Percentiles rank a stretch among this genome's conserved stretches.
phyloP scores from a whole-genome alignment of 2,888 invertebrate species.

The Mycogona germanica region DNA sequence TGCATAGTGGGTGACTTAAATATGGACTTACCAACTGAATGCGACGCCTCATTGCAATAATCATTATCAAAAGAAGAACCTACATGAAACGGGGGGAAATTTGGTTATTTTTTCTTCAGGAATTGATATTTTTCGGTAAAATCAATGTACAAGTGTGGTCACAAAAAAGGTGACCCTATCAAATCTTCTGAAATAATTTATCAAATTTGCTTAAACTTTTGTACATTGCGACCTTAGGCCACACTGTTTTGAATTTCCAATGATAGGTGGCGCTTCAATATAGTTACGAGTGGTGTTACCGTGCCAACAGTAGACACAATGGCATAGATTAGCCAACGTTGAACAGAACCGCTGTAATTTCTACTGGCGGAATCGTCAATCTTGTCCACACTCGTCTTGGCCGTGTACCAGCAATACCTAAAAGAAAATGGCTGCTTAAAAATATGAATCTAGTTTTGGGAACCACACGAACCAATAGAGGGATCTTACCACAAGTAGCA shows the following conservation, averaged over 20 bases:
- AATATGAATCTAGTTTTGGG: neutral
- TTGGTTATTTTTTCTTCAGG: neutral
- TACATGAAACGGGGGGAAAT: slow-evolving; percentile 23
- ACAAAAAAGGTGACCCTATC: no score
- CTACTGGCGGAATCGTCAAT: neutral
- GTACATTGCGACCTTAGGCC: no score
- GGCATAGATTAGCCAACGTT: slow-evolving; percentile 43
- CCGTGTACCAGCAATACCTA: slow-evolving; percentile 7
- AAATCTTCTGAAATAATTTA: no score
- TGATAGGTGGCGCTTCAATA: no score
- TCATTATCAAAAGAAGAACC: slow-evolving; percentile 41
- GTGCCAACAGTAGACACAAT: slow-evolving; percentile 47
- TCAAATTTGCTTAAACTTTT: no score
- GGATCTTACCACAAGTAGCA: slow-evolving; percentile 43
- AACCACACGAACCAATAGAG: neutral
- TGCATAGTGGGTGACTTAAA: no score
- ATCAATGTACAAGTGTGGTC: no score
- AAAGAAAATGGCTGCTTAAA: neutral
- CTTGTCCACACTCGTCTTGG: slow-evolving; percentile 1
- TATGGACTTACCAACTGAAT: slow-evolving; percentile 39
- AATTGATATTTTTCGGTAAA: no score
- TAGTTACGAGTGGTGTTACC: no score
- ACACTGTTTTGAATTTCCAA: no score
- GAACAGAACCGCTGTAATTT: slow-evolving; percentile 23
- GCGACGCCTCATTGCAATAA: slow-evolving; percentile 48